Evolutionary conservation across 2,113 vertebrate genomes (phyloP).

Genomic region (Eublepharis macularius): DNA sequence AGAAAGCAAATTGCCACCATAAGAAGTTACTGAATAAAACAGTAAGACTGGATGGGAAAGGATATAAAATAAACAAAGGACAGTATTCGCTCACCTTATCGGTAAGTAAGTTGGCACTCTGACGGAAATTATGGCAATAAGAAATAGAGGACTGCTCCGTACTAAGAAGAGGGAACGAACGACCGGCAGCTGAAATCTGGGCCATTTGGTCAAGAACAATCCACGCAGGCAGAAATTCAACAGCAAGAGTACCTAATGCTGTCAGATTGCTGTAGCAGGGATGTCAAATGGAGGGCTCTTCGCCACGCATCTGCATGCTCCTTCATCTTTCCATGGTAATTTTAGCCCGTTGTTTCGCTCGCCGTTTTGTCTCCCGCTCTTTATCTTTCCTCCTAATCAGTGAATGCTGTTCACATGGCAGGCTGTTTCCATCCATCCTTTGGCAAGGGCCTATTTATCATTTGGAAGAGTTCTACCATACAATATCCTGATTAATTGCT

Average conservation of each 20-base stretch:
- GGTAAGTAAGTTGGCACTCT: too few species aligned
- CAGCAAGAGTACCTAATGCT: neutral
- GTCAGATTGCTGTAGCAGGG: too few species aligned
- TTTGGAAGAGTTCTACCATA: slow-evolving; percentile 40
- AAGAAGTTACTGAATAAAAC: too few species aligned
- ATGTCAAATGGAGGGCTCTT: slow-evolving; percentile 6
- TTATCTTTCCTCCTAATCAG: slow-evolving; percentile 58
- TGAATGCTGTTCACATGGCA: slow-evolving; percentile 53
- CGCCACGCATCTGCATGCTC: slow-evolving; percentile 6
- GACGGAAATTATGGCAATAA: neutral
- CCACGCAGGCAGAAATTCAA: neutral
- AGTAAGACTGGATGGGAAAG: neutral
- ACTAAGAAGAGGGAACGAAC: neutral
- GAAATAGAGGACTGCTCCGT: neutral
- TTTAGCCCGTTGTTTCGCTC: slow-evolving; percentile 27
- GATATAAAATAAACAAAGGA: neutral
- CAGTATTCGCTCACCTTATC: too few species aligned
- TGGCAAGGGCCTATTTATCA: slow-evolving; percentile 54
- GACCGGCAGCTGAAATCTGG: neutral
- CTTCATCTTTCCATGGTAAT: neutral
- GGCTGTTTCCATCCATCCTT: slow-evolving; percentile 64
- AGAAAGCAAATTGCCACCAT: too few species aligned
- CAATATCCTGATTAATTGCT: slow-evolving; percentile 54
- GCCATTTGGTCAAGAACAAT: neutral
- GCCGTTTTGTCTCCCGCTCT: slow-evolving; percentile 29